Base-by-base conservation (phyloP, 2,888 invertebrate genomes). In the Yponomeuta cagnagella region DNA sequence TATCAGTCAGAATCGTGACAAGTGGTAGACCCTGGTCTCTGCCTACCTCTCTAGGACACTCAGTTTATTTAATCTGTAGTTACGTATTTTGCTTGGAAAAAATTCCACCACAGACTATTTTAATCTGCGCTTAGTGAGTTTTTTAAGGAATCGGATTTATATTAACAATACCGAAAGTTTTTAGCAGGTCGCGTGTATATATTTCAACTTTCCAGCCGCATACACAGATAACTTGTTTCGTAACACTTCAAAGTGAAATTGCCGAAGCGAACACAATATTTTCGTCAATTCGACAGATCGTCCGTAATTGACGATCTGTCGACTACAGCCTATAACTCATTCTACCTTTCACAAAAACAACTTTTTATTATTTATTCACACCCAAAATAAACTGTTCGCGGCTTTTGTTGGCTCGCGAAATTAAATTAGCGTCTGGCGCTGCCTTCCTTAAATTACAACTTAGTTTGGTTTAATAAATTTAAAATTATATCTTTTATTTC, bases 241-340 rank as follows among this genome's bases (percentile, higher is more conserved):
- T 15, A 15, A 58, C 52, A 12, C 15, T 58, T 3, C 52, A 15
- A 58, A 58, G 15, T 15, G 52, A 15, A 58, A 58, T 58, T 58
- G 12, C 15, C 15, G 72, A 74, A 72, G 74, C 71, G 76, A 79
- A 75, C 74, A 77, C 73, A 70, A 76, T 76, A 77, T 69, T 77
- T 76, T 75, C 67, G 43, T 70, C 68, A 75, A 73, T 74, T 76
- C 77, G n/a, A n/a, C n/a, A n/a, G n/a, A n/a, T n/a, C n/a, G n/a
- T n/a, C n/a, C n/a, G 79, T 78, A 77, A 78, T 76, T 74, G 75
- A 77, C 77, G 76, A 76, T 76, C 77, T 77, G 76, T 79, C 79
- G 79, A 80, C 73, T 77, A 70, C 74, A 71, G 72, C 72, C 74
- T 76, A 79, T 84, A 79, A 82, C 82, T 83, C 79, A 80, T 77